phyloP scores from a whole-genome alignment of 2,113 vertebrate species.

The Scortum barcoo region DNA sequence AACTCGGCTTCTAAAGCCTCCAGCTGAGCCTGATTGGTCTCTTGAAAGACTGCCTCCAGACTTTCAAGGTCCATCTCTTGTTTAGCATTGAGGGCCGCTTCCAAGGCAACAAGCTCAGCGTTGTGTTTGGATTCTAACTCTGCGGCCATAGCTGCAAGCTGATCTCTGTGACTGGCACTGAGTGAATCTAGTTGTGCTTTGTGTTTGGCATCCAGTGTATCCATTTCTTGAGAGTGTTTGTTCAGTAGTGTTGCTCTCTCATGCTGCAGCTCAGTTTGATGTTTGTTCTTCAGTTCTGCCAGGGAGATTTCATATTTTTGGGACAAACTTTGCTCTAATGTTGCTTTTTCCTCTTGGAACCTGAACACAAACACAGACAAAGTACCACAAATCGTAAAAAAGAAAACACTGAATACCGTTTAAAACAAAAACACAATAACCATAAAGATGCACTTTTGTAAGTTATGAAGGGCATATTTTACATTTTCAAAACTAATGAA shows the following conservation, averaged over 20 bases:
- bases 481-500: too few relatives aligned
- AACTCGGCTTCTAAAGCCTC: slow-evolving; percentile 83
- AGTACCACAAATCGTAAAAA: background rate
- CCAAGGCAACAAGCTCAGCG: slow-evolving; percentile 72
- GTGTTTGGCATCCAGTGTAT: slow-evolving; percentile 68
- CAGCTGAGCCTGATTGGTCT: slow-evolving; percentile 80
- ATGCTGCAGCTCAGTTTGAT: slow-evolving; percentile 64
- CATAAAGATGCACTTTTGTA: too few relatives aligned
- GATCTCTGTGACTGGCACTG: slow-evolving; percentile 71
- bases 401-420: background rate
- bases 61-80: slow-evolving; percentile 79
- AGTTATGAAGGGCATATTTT: too few relatives aligned
- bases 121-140: slow-evolving; percentile 73
- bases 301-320: slow-evolving; percentile 84
- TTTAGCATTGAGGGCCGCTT: slow-evolving; percentile 71
- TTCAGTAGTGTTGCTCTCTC: slow-evolving; percentile 48
- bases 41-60: slow-evolving; percentile 73
- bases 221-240: slow-evolving; percentile 62
- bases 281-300: slow-evolving; percentile 75
- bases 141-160: slow-evolving; percentile 51
- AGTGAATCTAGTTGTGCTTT: slow-evolving; percentile 73
- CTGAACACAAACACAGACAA: slow-evolving; percentile 71
- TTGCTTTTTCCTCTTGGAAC: slow-evolving; percentile 85
- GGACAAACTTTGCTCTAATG: slow-evolving; percentile 78
- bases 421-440: too few relatives aligned